Evolutionary conservation across 2,888 invertebrate species (phyloP).

Genomic region (Balanococcus diminutus): DNA sequence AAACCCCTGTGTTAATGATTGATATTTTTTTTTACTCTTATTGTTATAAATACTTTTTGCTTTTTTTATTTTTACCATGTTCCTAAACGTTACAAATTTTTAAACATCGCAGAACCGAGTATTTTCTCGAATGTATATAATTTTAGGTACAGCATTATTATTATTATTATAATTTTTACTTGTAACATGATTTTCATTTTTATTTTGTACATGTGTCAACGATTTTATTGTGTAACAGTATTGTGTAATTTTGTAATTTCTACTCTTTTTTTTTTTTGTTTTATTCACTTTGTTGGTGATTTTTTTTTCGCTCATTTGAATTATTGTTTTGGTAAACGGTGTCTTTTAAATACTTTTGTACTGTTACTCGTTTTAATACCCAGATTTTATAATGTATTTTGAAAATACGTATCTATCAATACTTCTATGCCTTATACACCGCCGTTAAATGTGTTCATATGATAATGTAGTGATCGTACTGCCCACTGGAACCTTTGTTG

Average conservation of each 20-base stretch:
- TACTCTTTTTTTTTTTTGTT: too few species aligned
- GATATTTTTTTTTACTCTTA: not conserved
- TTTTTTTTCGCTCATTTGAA: not conserved
- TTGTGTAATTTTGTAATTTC: not conserved
- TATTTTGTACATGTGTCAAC: not conserved
- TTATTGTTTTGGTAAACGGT: not conserved
- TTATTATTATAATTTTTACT: too few species aligned
- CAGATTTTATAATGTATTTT: not conserved
- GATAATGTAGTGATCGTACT: not conserved
- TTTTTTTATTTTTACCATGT: not conserved
- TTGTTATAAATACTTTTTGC: not conserved
- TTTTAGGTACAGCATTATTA: not conserved
- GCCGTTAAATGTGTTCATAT: conserved; percentile 29
- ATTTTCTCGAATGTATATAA: not conserved
- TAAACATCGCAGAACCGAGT: not conserved
- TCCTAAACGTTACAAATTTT: not conserved
- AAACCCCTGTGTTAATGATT: not conserved
- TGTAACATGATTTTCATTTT: not conserved
- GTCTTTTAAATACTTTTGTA: not conserved
- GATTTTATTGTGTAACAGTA: not conserved
- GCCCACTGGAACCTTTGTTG: not conserved
- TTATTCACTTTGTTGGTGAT: not conserved
- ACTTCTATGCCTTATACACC: not conserved
- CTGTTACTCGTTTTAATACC: not conserved
- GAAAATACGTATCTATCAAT: not conserved